phyloP scores from a whole-genome alignment of 2,797 vertebrate genomes.

The Poecilia velifera region DNA sequence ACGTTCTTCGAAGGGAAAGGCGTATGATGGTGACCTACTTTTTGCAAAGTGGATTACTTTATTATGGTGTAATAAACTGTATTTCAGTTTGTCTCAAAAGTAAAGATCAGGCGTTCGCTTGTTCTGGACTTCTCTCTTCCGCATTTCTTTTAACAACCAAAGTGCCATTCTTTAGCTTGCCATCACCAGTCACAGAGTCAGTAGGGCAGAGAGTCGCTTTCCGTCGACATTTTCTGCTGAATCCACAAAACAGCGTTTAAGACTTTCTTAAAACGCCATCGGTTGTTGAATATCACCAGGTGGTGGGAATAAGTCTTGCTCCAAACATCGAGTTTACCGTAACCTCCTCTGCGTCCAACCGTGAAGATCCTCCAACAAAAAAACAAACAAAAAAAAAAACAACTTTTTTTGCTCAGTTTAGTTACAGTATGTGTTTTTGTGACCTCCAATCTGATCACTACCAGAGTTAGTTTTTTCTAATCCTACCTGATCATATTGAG shows the following conservation, averaged over 20 bases:
- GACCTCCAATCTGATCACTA: background rate
- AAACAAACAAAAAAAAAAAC: background rate
- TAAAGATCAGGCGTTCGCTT: background rate
- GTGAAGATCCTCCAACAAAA: background rate
- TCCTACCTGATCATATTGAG: background rate
- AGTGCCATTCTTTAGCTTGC: background rate
- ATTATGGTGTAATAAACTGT: conserved; percentile 12
- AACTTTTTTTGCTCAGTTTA: background rate
- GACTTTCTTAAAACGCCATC: background rate
- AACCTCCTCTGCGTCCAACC: background rate
- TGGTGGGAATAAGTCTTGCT: background rate
- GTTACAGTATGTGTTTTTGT: background rate
- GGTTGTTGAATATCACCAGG: background rate
- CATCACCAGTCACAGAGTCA: background rate
- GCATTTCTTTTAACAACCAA: background rate
- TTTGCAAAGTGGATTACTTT: background rate
- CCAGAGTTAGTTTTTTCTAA: background rate
- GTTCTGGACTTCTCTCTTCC: background rate
- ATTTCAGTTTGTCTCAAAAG: background rate
- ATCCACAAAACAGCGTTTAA: background rate
- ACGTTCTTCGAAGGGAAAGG: conserved; percentile 10
- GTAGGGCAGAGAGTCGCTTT: background rate
- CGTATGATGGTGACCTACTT: background rate
- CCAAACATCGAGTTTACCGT: background rate
- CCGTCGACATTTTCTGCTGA: background rate